A percentile compares a stretch with the other conserved stretches of the same genome.
phyloP scores from a whole-genome alignment of 2,888 invertebrate genomes.

The Heterodera filipjevi region DNA sequence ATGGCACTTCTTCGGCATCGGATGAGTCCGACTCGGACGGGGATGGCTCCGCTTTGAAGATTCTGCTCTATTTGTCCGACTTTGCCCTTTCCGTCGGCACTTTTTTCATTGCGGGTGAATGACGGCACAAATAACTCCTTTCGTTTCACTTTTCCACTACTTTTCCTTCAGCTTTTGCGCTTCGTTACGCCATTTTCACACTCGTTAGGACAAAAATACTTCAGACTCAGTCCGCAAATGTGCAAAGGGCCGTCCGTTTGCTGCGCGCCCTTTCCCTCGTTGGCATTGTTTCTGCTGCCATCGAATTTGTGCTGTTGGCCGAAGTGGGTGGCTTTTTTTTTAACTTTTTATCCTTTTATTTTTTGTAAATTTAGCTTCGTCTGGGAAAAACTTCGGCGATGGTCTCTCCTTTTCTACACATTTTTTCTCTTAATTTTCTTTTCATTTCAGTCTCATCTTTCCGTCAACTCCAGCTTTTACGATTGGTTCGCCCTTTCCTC shows the following conservation, averaged over 20 bases:
- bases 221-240: conserved; percentile 19
- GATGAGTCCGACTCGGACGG: not conserved
- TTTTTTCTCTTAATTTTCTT: not conserved
- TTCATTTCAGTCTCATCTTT: conserved; percentile 20
- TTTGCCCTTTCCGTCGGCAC: conserved; percentile 21
- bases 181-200: conserved; percentile 10
- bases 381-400: not conserved
- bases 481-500: not conserved
- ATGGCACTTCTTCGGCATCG: not conserved
- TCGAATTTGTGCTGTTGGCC: conserved; percentile 26
- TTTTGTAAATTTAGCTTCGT: conserved; percentile 4
- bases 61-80: conserved; percentile 20
- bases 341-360: not conserved
- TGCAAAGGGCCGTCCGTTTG: conserved; percentile 22
- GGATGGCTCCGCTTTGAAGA: not conserved
- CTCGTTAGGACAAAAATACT: conserved; percentile 21
- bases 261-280: conserved; percentile 24
- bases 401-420: not conserved
- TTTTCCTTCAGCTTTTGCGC: not conserved
- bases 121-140: not conserved
- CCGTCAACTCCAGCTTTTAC: conserved; percentile 25
- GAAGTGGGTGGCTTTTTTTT: conserved; percentile 14
- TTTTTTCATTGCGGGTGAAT: conserved; percentile 18
- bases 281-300: conserved; percentile 21
- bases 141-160: not conserved